Percentiles rank a stretch among this genome's conserved stretches.
These are phyloP conservation scores for Pandemis corylana DNA, from an alignment of 2,888 invertebrate genomes.

Conservation along the genomic window DNA sequence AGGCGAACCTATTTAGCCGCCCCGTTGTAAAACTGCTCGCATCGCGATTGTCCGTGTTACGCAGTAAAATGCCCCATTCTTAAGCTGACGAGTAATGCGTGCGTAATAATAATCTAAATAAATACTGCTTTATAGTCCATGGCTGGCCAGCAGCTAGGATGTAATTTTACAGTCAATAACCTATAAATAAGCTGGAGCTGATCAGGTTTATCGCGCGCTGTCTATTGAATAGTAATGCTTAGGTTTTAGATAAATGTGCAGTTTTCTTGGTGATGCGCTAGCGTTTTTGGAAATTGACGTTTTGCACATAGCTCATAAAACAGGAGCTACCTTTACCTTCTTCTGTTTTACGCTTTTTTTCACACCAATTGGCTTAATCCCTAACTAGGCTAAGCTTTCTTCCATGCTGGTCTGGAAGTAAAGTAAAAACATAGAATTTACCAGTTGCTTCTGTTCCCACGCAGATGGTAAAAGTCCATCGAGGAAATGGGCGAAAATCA, in stretches of 20 bases:
- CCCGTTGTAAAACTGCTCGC: slow-evolving; percentile 77
- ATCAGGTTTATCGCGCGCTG: slow-evolving; percentile 18
- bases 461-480: no score
- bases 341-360: no score
- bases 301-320: no score
- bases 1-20: slow-evolving; percentile 79
- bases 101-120: slow-evolving; percentile 66
- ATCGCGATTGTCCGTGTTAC: slow-evolving; percentile 82
- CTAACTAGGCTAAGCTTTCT: no score
- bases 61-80: slow-evolving; percentile 79
- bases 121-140: slow-evolving; percentile 59
- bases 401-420: no score
- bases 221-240: slow-evolving; percentile 1
- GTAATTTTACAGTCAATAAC: slow-evolving; percentile 26
- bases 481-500: no score
- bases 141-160: slow-evolving; percentile 40
- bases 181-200: slow-evolving; percentile 27
- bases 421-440: no score
- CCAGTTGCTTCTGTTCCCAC: no score
- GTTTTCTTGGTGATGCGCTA: background rate
- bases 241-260: background rate
- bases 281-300: background rate
- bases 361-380: no score
- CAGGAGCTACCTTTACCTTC: no score
- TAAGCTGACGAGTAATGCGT: slow-evolving; percentile 70